phyloP scores from a whole-genome alignment of 2,888 invertebrate genomes.

The Catonia carolina region DNA sequence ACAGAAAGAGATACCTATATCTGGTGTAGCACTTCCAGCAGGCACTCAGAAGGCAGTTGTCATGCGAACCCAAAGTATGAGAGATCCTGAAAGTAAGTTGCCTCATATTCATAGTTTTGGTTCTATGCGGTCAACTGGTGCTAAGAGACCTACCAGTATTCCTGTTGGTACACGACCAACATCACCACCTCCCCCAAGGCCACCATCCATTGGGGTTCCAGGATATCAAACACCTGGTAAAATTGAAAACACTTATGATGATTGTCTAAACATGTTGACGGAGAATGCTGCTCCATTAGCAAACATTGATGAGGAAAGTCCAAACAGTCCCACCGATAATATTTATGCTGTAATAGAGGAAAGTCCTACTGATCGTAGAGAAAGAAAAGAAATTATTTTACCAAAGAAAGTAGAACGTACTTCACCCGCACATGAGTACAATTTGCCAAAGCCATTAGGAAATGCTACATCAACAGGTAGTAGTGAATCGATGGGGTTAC shows the following conservation, averaged over 20 bases:
- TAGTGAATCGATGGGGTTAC: conserved; percentile 64
- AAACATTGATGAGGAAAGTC: conserved; percentile 53
- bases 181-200: conserved; percentile 41
- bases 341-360: conserved; percentile 86
- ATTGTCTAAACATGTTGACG: conserved; percentile 62
- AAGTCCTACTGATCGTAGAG: conserved; percentile 48
- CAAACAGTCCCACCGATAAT: conserved; percentile 57
- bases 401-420: conserved; percentile 42
- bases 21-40: conserved; percentile 51
- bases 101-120: conserved; percentile 69
- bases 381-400: conserved; percentile 38
- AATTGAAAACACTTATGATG: conserved; percentile 54
- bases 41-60: conserved; percentile 55
- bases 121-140: conserved; percentile 61
- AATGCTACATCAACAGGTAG: conserved; percentile 36
- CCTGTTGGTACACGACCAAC: conserved; percentile 59
- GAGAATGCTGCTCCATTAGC: conserved; percentile 49
- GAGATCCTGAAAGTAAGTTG: conserved; percentile 51
- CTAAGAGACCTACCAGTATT: conserved; percentile 67
- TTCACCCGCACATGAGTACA: conserved; percentile 48
- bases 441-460: conserved; percentile 44
- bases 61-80: conserved; percentile 76
- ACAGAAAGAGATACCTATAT: conserved; percentile 59
- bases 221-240: conserved; percentile 53
- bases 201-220: conserved; percentile 43